Evolutionary conservation across 1,140 invertebrate species (phyloP).

Genomic region (Philotrypesis tridentata): DNA sequence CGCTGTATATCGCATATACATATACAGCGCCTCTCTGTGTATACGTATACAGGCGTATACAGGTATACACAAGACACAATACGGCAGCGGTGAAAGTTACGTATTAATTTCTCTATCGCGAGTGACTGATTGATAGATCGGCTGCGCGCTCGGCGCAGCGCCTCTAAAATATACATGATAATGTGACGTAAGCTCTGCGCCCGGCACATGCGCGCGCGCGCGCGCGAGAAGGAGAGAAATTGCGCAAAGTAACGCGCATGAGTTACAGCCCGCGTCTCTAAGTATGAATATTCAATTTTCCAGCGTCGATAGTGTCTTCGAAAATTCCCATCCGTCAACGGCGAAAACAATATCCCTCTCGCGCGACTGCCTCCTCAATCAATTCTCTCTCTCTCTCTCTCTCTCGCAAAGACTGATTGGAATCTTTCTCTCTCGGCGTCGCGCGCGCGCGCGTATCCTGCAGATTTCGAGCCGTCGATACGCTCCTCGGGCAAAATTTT

Average conservation of each 20-base stretch:
- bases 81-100: neutral
- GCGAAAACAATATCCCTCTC: neutral
- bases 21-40: too few species aligned
- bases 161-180: neutral
- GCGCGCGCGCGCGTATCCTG: too few species aligned
- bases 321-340: neutral
- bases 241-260: neutral
- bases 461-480: too few species aligned
- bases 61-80: too few species aligned
- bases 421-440: neutral
- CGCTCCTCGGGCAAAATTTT: neutral
- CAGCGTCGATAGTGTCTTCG: neutral
- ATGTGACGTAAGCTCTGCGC: neutral
- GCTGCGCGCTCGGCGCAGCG: too few species aligned
- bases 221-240: neutral
- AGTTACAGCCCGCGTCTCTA: neutral
- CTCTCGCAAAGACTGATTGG: neutral
- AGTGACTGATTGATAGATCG: neutral
- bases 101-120: neutral
- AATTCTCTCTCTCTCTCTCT: too few species aligned
- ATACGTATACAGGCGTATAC: too few species aligned
- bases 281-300: neutral
- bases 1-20: too few species aligned
- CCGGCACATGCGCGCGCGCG: too few species aligned
- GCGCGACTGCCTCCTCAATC: neutral